A percentile compares a stretch with the other conserved stretches of the same genome.
These are phyloP conservation scores for Tetramorium bicarinatum DNA, from an alignment of 2,888 invertebrate species.

Conservation along the genomic window DNA sequence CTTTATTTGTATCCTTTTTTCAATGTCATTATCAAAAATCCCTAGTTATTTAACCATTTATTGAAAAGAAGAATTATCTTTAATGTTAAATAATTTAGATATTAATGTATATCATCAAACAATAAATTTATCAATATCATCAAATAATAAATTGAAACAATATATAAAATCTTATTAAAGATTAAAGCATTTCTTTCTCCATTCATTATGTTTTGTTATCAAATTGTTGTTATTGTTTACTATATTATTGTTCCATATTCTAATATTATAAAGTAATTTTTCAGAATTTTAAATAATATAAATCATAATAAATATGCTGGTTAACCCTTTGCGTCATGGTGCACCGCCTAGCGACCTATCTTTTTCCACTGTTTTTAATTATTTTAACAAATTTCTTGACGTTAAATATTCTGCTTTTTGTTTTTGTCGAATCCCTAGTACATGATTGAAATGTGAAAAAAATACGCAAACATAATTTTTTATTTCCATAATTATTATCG, in stretches of 20 bases:
- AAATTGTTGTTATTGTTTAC: not conserved
- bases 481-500: no score
- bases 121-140: not conserved
- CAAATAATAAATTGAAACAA: not conserved
- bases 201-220: not conserved
- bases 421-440: no score
- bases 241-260: not conserved
- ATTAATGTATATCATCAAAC: not conserved
- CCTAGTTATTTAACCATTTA: no score
- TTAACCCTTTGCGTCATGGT: no score
- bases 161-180: not conserved
- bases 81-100: not conserved
- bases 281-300: not conserved
- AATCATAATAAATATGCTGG: not conserved
- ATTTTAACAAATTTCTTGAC: no score
- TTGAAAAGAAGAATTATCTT: not conserved
- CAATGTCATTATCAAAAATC: no score
- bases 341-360: no score
- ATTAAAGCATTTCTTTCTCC: not conserved
- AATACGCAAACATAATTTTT: no score
- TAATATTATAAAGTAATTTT: not conserved
- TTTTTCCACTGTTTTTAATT: no score
- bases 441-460: no score
- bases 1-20: no score
- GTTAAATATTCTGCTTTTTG: no score